phyloP scores from a whole-genome alignment of 2,797 vertebrate species.

The Babyrousa celebensis region DNA sequence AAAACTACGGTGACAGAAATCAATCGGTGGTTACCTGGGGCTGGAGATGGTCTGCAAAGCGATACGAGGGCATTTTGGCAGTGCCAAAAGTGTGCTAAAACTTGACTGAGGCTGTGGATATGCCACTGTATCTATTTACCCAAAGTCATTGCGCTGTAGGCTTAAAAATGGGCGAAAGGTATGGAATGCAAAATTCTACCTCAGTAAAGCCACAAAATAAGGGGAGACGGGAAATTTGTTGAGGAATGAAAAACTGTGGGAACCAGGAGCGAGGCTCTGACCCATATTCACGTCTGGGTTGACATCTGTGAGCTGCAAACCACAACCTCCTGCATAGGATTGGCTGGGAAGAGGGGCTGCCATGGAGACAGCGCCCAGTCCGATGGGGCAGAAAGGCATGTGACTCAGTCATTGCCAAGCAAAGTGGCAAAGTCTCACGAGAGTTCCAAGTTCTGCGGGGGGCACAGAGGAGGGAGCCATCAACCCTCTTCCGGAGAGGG shows the following conservation, averaged over 20 bases:
- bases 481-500: background rate
- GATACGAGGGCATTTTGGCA: rapidly evolving
- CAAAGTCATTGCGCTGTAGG: rapidly evolving
- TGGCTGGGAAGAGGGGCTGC: background rate
- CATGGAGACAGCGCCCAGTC: background rate
- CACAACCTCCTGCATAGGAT: background rate
- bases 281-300: background rate
- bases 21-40: rapidly evolving
- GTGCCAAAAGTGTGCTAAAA: background rate
- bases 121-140: rapidly evolving
- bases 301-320: background rate
- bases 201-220: background rate
- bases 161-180: background rate
- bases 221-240: background rate
- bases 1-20: background rate
- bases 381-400: background rate
- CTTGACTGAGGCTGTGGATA: too few species aligned
- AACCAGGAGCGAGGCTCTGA: background rate
- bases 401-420: background rate
- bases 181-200: background rate
- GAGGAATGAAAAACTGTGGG: background rate
- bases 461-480: rapidly evolving
- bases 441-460: background rate
- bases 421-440: rapidly evolving
- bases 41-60: background rate